Conservation (phyloP, 2,888 invertebrate genomes). For the Cyclophora punctaria region DNA sequence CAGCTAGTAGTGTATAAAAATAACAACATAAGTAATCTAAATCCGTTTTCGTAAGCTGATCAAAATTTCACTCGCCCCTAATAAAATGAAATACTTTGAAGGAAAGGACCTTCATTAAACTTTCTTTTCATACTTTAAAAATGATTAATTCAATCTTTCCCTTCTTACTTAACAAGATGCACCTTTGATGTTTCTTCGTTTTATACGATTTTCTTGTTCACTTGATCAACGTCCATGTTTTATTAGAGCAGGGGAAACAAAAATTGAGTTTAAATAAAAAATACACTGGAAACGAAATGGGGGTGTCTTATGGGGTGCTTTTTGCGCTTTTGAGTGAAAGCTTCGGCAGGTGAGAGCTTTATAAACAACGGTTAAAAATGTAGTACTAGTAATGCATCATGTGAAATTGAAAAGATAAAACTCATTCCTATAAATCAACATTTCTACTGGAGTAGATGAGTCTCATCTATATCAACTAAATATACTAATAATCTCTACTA, state of each 20-base stretch:
- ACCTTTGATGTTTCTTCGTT: conserved; percentile 48
- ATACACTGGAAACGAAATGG: conserved; percentile 4
- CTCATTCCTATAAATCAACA: too few relatives aligned
- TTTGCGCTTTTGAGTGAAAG: too few relatives aligned
- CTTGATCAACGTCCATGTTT: conserved; percentile 41
- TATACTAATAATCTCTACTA: too few relatives aligned
- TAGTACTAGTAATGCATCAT: too few relatives aligned
- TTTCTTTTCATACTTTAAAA: conserved; percentile 20
- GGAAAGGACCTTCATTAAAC: conserved; percentile 23
- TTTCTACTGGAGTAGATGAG: too few relatives aligned
- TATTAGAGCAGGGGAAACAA: conserved; percentile 39
- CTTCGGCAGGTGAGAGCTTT: too few relatives aligned
- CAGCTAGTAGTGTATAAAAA: too few relatives aligned
- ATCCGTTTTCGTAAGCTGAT: background rate
- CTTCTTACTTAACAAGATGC: conserved; percentile 4
- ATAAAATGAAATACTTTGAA: background rate
- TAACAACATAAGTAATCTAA: background rate
- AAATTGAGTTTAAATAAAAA: conserved; percentile 53
- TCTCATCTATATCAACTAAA: too few relatives aligned
- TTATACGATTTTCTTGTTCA: conserved; percentile 52
- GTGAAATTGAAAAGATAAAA: too few relatives aligned
- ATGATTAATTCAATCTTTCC: conserved; percentile 9
- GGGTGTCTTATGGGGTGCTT: too few relatives aligned
- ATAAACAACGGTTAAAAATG: too few relatives aligned
- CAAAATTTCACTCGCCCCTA: conserved; percentile 9